Conservation (phyloP, 2,113 vertebrate genomes). For the Raja brachyura region DNA sequence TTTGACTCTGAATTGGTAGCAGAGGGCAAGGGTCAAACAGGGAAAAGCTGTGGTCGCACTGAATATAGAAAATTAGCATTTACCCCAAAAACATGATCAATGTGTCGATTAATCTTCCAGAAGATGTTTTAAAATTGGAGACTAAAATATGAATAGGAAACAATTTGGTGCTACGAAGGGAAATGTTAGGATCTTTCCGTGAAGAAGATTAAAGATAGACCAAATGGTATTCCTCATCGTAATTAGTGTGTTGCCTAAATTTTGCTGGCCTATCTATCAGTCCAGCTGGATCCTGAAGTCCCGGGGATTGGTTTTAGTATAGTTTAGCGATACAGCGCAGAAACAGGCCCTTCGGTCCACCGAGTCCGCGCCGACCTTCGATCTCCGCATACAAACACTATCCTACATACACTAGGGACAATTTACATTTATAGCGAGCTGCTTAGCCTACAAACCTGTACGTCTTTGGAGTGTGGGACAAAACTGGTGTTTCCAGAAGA, state of each 20-base stretch:
- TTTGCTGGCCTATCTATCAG: too few relatives aligned
- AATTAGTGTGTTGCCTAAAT: not conserved
- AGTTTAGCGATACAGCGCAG: too few relatives aligned
- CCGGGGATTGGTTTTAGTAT: too few relatives aligned
- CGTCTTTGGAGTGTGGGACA: too few relatives aligned
- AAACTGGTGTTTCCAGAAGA: too few relatives aligned
- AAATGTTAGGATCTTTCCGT: not conserved
- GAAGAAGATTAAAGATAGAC: not conserved
- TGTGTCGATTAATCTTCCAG: not conserved
- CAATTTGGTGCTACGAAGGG: not conserved
- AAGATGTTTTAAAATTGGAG: not conserved
- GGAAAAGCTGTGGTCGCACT: not conserved
- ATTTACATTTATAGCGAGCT: too few relatives aligned
- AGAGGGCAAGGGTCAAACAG: not conserved
- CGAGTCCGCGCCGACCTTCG: too few relatives aligned
- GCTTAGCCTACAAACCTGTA: too few relatives aligned
- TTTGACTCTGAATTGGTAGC: not conserved
- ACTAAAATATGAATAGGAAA: not conserved
- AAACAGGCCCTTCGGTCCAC: too few relatives aligned
- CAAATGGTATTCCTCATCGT: not conserved
- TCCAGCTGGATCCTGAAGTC: too few relatives aligned
- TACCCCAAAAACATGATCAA: not conserved
- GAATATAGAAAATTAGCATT: not conserved
- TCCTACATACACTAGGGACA: too few relatives aligned
- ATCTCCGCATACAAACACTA: too few relatives aligned